A percentile compares a stretch with the other conserved stretches of the same genome.
phyloP scores from a whole-genome alignment of 2,888 invertebrate species.

The Agrilus mali region DNA sequence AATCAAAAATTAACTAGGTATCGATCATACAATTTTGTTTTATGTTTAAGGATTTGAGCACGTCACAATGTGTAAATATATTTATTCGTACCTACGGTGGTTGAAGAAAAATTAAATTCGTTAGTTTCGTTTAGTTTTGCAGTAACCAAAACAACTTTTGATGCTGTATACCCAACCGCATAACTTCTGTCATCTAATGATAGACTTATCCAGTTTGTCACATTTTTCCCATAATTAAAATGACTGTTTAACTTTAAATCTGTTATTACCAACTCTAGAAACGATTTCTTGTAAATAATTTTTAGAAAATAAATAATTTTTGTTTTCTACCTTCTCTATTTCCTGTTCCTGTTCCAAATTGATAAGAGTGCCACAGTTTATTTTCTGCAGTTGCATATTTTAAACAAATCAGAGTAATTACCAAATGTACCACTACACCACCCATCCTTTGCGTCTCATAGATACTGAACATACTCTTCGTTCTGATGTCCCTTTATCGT shows the following conservation, averaged over 20 bases:
- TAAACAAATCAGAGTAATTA: constrained; percentile 2
- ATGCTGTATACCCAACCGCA: constrained; percentile 16
- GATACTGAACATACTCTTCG: too few relatives aligned
- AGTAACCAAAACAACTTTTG: constrained; percentile 11
- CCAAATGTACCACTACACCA: too few relatives aligned
- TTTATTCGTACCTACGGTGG: too few relatives aligned
- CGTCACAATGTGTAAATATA: too few relatives aligned
- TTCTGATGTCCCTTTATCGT: too few relatives aligned
- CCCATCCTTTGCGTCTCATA: too few relatives aligned
- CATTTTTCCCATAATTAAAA: constrained; percentile 14
- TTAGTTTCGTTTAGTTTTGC: too few relatives aligned
- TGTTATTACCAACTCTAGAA: constrained; percentile 18
- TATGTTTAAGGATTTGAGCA: too few relatives aligned
- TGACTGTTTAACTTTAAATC: constrained; percentile 15
- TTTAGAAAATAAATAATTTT: constrained; percentile 1
- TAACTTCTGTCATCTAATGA: constrained; percentile 13
- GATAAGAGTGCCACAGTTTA: constrained; percentile 27
- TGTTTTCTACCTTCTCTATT: constrained; percentile 32
- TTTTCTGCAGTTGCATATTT: neutral
- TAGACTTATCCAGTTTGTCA: constrained; percentile 17
- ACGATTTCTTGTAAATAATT: neutral
- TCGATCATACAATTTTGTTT: too few relatives aligned
- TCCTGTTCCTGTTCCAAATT: constrained; percentile 24
- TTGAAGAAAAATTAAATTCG: too few relatives aligned
- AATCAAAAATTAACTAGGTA: neutral